Base-by-base conservation (phyloP, 2,888 invertebrate genomes). In the Drosophila stalkeri region DNA sequence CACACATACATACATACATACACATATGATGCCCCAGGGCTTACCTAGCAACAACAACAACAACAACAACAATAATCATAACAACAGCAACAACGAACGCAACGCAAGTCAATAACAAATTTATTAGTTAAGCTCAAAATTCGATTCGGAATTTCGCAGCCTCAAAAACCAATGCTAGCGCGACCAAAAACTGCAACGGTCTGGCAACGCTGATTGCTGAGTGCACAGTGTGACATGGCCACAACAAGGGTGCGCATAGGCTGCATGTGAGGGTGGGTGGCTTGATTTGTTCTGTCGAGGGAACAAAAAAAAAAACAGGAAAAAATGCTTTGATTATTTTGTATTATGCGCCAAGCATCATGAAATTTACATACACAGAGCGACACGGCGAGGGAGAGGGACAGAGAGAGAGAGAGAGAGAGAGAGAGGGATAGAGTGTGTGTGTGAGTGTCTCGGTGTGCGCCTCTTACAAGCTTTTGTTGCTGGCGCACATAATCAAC, bases 401-500 rank as follows among this genome's bases (percentile, higher is more conserved):
- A 2, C 31, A 16, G 54, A 33, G 33, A 31, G 56, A 35, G 37
- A 27, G 12, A 4, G n/a, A n/a, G 52, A 60, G 23, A 49, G 43
- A 41, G 44, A 31, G 47, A 46, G 37, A 27, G 56, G 44, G 31
- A 44, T 39, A 11, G 41, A 8, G 54, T 35, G 33, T 44, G 52
- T 33, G 35, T 16, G 16, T 3, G n/a, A 12, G 64, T 46, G 46
- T 44, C 56, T 37, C 31, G 9, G 43, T 23, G 20, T 63, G 62
- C 55, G 67, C 35, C 57, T 39, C 59, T 64, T 61, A 52, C n/a
- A 61, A 57, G 70, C 59, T 61, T 64, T 73, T 80, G 54, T 62
- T 71, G 57, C 59, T 67, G 51, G 54, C 64, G 64, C 64, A 68
- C 66, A 78, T 64, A 69, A 76, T 79, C 77, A 79, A 67, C 76